Evolutionary conservation across 2,797 vertebrate genomes (phyloP), one percentile per base, ranked within the genome.

Genomic region (Enteromius afrohamiltoni): DNA sequence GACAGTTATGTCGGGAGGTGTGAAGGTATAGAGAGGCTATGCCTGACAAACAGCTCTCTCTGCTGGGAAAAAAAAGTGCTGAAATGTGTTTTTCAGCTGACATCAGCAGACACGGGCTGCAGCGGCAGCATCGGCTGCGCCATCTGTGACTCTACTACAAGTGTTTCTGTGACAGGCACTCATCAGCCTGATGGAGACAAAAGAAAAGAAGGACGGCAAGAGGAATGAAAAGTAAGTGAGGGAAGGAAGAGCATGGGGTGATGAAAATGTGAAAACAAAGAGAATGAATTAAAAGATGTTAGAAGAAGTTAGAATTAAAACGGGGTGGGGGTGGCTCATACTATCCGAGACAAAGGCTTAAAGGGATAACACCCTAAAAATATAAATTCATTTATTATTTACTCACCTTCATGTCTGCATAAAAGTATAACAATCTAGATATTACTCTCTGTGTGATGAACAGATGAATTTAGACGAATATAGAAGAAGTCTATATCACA

Each of bases 61-160:
- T 82, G n/a, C 80, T 83, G 80, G 83, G 94, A 93, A 92, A 94
- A 95, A 42, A 96, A 98, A 96, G 93, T 96, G 96, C 97, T 97
- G 96, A 97, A 95, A 95, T 97, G 96, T 96, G 96, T 97, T 98
- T 70, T 99, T 96, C 96, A 97, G 97, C 96, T 95, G 94, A 95
- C 95, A 97, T 97, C 97, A 98, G 96, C 97, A 98, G 96, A 95
- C 96, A 95, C 95, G 94, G 96, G 95, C 96, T 95, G 95, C 93
- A 95, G 95, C 95, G 96, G 95, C 92, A 90, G 82, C 94, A 95
- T 96, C 95, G 91, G 94, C 95, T 94, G 92, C 94, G 94, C 96
- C 96, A 96, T 96, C 96, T 97, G 96, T 95, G 96, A 97, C 96
- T 95, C 95, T 95, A 96, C 95, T 95, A 94, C 94, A 93, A 93